These are phyloP conservation scores for Sphaerophoria taeniata DNA, from an alignment of 2,888 invertebrate species.

Conservation along the genomic window DNA sequence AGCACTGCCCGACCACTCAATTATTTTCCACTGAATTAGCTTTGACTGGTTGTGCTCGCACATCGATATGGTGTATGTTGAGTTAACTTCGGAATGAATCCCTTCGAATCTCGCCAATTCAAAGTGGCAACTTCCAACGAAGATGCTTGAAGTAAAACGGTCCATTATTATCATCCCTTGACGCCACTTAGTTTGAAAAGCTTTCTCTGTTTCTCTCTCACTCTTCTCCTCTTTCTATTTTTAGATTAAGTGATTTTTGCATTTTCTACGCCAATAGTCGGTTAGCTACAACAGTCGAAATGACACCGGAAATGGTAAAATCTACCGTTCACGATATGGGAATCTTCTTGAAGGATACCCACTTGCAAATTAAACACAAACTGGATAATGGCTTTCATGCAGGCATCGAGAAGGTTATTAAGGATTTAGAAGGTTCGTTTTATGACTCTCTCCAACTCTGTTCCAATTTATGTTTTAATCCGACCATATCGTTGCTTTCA, in stretches of 20 bases:
- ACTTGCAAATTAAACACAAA: slow-evolving; percentile 85
- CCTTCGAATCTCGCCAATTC: neutral
- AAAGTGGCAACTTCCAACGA: neutral
- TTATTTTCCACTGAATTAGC: slow-evolving; percentile 50
- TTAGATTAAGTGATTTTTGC: slow-evolving; percentile 85
- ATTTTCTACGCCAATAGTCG: slow-evolving; percentile 87
- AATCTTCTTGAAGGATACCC: slow-evolving; percentile 86
- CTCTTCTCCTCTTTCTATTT: slow-evolving; percentile 65
- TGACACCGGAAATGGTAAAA: slow-evolving; percentile 84
- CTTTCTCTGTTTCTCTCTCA: neutral
- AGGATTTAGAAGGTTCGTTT: slow-evolving; percentile 86
- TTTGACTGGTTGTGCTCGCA: neutral
- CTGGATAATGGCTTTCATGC: slow-evolving; percentile 85
- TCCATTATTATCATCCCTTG: slow-evolving; percentile 17
- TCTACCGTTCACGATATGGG: slow-evolving; percentile 86
- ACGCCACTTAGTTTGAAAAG: slow-evolving; percentile 32
- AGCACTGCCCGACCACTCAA: slow-evolving; percentile 20
- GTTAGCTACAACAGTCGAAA: slow-evolving; percentile 84
- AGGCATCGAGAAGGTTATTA: slow-evolving; percentile 85
- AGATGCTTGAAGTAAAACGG: neutral
- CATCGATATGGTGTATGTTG: neutral
- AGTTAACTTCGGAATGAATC: neutral
- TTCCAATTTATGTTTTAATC: slow-evolving; percentile 45
- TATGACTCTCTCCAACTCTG: slow-evolving; percentile 48
- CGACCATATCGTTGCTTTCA: slow-evolving; percentile 4